A percentile compares a stretch with the other conserved stretches of the same genome.
These are phyloP conservation scores for Pseudochirops corinnae DNA, from an alignment of 2,797 vertebrate species.

Conservation along the genomic window DNA sequence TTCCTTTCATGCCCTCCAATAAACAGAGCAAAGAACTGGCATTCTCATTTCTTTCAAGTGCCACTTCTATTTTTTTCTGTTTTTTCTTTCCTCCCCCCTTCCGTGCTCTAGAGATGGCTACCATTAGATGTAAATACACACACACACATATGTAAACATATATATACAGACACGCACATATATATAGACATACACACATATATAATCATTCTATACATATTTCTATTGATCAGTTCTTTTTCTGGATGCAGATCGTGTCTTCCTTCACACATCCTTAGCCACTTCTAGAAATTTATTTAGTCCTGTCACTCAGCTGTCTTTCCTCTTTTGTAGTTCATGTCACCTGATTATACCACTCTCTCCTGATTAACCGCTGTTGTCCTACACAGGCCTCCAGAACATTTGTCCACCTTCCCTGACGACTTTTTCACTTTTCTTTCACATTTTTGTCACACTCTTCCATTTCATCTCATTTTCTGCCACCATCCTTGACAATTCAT, in stretches of 20 bases:
- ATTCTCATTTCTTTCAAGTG: neutral
- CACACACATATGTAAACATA: no score
- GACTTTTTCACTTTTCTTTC: neutral
- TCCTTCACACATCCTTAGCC: neutral
- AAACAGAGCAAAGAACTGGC: neutral
- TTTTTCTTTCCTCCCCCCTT: no score
- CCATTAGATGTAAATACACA: no score
- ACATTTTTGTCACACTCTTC: neutral
- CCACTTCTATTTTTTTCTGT: no score
- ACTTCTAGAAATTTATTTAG: neutral
- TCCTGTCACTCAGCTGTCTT: neutral
- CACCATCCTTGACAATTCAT: neutral
- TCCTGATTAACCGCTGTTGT: neutral
- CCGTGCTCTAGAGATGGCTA: no score
- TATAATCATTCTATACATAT: no score
- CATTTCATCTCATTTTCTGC: neutral
- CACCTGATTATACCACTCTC: neutral
- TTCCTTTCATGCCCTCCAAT: neutral
- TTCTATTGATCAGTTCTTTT: neutral
- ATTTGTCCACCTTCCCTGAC: neutral
- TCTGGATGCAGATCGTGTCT: neutral
- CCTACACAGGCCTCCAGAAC: neutral
- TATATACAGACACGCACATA: no score
- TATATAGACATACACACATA: no score
- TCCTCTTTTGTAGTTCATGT: neutral